These are phyloP conservation scores for Lithophane socia DNA, from an alignment of 2,888 invertebrate genomes.

Conservation along the genomic window DNA sequence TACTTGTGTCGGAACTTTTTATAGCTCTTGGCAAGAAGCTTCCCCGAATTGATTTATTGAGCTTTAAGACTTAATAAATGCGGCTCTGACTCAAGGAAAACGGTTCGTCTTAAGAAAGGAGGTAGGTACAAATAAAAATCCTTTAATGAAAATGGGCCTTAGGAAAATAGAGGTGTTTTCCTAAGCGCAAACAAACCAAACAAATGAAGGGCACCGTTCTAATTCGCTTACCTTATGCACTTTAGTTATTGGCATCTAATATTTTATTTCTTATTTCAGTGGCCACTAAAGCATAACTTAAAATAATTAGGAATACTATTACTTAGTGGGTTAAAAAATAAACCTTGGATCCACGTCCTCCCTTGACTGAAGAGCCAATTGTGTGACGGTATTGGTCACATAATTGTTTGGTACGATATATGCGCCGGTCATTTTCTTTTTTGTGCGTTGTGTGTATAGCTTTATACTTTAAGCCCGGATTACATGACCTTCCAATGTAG, in stretches of 20 bases:
- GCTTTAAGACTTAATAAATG: conserved; percentile 18
- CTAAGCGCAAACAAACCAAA: neutral
- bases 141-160: neutral
- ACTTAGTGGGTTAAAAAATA: neutral
- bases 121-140: neutral
- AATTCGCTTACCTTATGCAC: neutral
- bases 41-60: conserved; percentile 37
- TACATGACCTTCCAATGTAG: conserved; percentile 12
- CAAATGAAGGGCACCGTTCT: neutral
- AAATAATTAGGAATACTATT: neutral
- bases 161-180: neutral
- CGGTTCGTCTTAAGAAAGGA: neutral
- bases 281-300: neutral
- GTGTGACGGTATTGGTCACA: neutral
- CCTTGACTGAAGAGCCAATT: neutral
- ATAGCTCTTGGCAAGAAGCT: conserved; percentile 9
- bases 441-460: neutral
- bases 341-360: neutral
- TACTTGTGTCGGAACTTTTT: conserved; percentile 30
- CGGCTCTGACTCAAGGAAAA: conserved; percentile 8
- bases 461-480: conserved; percentile 27
- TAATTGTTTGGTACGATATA: conserved; percentile 16
- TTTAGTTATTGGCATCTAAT: no score
- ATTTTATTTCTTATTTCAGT: no score
- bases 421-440: conserved; percentile 8